Conservation (phyloP, 2,797 vertebrate genomes). For the Lacerta agilis region DNA sequence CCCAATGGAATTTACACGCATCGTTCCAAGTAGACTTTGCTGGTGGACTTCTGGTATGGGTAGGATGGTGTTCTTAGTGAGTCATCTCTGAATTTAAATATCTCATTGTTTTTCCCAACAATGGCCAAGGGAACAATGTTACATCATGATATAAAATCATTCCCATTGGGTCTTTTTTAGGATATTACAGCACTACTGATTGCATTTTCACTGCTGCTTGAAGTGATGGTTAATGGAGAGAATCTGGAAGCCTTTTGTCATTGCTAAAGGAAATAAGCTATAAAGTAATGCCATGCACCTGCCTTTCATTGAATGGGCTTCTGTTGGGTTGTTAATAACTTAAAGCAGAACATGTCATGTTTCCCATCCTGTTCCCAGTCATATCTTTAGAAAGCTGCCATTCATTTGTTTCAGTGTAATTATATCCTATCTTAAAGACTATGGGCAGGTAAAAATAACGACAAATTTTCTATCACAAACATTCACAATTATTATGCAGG, state of each 20-base stretch:
- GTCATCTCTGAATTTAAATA: no score
- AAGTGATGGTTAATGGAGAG: background rate
- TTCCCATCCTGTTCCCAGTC: background rate
- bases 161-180: no score
- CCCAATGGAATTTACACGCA: background rate
- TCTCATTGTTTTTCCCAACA: background rate
- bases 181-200: background rate
- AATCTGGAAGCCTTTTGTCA: background rate
- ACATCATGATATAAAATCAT: background rate
- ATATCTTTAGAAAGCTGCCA: background rate
- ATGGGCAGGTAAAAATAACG: background rate
- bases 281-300: background rate
- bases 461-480: background rate
- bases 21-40: no score
- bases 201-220: background rate
- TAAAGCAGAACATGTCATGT: background rate
- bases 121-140: background rate
- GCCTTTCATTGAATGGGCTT: background rate
- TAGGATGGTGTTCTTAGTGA: no score
- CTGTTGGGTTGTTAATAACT: background rate
- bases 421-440: background rate
- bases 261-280: background rate
- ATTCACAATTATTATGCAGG: background rate
- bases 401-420: background rate
- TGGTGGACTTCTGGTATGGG: no score